Base-by-base conservation (phyloP, 2,797 vertebrate species). In the Crocodylus rhombifer region DNA sequence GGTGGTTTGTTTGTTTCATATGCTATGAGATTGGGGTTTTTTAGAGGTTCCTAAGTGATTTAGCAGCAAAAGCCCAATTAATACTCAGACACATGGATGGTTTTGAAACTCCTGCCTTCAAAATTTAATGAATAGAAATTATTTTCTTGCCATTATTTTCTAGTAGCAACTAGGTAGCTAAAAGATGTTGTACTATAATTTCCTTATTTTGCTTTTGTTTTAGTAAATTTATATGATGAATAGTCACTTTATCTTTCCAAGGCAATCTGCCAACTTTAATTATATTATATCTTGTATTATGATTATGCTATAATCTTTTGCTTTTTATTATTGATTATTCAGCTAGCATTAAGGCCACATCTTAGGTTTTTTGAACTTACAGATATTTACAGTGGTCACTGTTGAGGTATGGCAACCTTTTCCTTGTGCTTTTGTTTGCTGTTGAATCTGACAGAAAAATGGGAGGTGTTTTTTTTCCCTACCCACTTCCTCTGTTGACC, bases 401-500 rank as follows among this genome's bases (percentile, higher is more conserved):
- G 28, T 62, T 42, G 78, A n/a, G 26, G 5, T 10, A 62, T 16
- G 12, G 2, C 76, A 69, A 77, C 12, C 0, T 0, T 1, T 64
- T 1, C 6, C 12, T 61, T 14, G 78, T 88, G 13, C 7, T 10
- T 57, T 14, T 67, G 20, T 25, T 25, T 42, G 60, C 62, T 20
- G 11, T 33, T 73, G 58, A 83, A 80, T 17, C 74, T 64, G 26
- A 71, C 51, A 87, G 94, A 86, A 95, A 36, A 2, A n/a, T 8
- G 2, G 0, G 3, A n/a, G 3, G 0, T 9, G 56, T 6, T 14
- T 6, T 69, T 51, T 51, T 77, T 57, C 20, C 79, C 28, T 36
- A 14, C 36, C 11, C 8, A 28, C 60, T 62, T 76, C 55, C 4
- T 15, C 56, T 30, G 6, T 15, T 62, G 14, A 2, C 2, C 1